Base-by-base conservation (phyloP, 1,140 invertebrate species). In the Prorops nasuta region DNA sequence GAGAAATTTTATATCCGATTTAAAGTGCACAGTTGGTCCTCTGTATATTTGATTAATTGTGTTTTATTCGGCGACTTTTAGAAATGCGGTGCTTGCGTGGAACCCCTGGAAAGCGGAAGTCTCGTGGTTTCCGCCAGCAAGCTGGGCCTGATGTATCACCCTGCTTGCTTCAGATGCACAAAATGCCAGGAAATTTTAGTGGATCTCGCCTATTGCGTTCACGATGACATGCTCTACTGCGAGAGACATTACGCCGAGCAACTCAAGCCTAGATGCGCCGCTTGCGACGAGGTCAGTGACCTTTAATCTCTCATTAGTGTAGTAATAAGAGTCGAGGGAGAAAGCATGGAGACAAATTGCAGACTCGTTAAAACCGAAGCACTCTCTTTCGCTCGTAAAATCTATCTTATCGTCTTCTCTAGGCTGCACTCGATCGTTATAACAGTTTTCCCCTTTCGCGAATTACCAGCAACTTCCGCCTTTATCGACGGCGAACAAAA, bases 251-350 rank as follows among this genome's bases (percentile, higher is more conserved):
- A 96, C 73, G 92, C 93, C 12, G 93, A 97, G 75, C 83, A 90
- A 64, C 79, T 96, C 56, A 95, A 95, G 74, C 92, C 94, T 2
- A 79, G 94, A 65, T 97, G 94, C 72, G 83, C 90, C 28, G 91
- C 91, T 53, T 97, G 94, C 78, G 94, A 97, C 80, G 94, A 97
- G 88, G 93, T 97, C 74, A 85, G 88, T 82, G n/a, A n/a, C n/a
- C 22, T 16, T 47, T 35, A 20, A 39, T 45, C 41, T 51, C 43
- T 15, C 17, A 10, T 7, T 15, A 22, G 4, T 7, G 17, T 18
- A n/a, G n/a, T n/a, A n/a, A n/a, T n/a, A n/a, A n/a, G n/a, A n/a
- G n/a, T n/a, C n/a, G n/a, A n/a, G n/a, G n/a, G n/a, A n/a, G n/a
- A n/a, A n/a, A n/a, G n/a, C n/a, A n/a, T n/a, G n/a, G n/a, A n/a